Conservation (phyloP, 2,113 vertebrate species). For the Cryptomyrus ogoouensis region DNA sequence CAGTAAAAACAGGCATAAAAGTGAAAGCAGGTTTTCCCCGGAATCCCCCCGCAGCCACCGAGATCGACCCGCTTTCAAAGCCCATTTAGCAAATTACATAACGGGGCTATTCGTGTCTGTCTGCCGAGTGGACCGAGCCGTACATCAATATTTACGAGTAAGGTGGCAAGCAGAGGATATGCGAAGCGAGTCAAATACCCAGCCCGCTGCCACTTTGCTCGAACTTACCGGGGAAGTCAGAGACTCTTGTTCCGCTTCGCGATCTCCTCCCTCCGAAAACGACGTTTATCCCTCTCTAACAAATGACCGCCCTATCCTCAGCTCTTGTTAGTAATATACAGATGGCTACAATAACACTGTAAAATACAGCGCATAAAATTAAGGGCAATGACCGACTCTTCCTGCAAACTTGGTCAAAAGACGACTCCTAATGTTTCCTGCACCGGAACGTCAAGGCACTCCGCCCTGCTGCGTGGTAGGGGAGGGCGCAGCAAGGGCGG, state of each 20-base stretch:
- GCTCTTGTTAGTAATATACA: not conserved
- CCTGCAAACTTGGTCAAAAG: constrained; percentile 42
- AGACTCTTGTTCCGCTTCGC: constrained; percentile 64
- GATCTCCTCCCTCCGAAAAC: not conserved
- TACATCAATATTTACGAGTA: not conserved
- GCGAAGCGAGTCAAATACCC: not conserved
- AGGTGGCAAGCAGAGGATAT: not conserved
- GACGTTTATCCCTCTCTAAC: not conserved
- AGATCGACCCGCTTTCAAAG: not conserved
- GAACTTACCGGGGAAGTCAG: constrained; percentile 28
- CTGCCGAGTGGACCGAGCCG: not conserved
- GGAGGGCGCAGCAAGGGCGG: not conserved
- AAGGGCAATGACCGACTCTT: constrained; percentile 43
- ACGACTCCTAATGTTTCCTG: constrained; percentile 40
- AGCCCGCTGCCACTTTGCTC: constrained; percentile 52
- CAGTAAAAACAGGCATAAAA: not conserved
- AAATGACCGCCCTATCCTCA: not conserved
- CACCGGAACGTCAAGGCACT: constrained; percentile 28
- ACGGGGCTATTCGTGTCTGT: not conserved
- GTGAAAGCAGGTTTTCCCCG: not conserved
- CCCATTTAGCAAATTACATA: not conserved
- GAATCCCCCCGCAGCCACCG: not conserved
- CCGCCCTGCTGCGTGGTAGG: not conserved
- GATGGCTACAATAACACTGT: not conserved
- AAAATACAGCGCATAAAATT: not conserved